Percentiles rank a stretch among this genome's conserved stretches.
Evolutionary conservation across 2,113 vertebrate genomes (phyloP).

Genomic region (Protobothrops mucrosquamatus): DNA sequence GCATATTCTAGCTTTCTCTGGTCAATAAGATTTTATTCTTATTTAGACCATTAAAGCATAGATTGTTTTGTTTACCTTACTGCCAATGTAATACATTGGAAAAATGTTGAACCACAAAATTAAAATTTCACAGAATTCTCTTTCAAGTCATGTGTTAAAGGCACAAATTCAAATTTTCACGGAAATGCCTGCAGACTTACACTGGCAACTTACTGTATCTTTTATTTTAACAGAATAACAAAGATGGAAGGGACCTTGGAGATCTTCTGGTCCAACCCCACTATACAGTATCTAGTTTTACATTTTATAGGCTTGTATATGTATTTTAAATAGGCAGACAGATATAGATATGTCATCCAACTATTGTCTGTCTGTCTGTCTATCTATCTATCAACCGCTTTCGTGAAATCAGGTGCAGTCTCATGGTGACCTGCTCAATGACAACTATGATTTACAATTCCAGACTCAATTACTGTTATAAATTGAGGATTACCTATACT

Average conservation of each 20-base stretch:
- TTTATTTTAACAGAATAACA: too few species aligned
- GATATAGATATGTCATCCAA: too few species aligned
- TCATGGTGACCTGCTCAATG: too few species aligned
- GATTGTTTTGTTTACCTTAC: conserved; percentile 16
- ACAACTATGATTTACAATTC: too few species aligned
- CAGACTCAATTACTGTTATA: not conserved
- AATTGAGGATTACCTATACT: not conserved
- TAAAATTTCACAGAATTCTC: not conserved
- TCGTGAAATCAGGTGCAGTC: too few species aligned
- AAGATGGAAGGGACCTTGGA: too few species aligned
- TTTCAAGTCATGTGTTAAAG: not conserved
- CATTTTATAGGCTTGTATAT: not conserved
- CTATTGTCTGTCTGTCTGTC: too few species aligned
- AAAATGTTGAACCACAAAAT: conserved; percentile 7
- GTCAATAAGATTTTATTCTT: conserved; percentile 14
- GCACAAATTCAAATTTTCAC: not conserved
- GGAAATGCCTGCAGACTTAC: not conserved
- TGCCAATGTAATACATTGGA: not conserved
- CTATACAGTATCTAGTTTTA: too few species aligned
- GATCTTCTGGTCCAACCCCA: not conserved
- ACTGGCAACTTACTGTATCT: not conserved
- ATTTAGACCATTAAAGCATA: conserved; percentile 27
- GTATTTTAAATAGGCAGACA: too few species aligned
- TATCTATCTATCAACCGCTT: not conserved
- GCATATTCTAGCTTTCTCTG: not conserved